Evolutionary conservation across 1,140 invertebrate genomes (phyloP).

Genomic region (Zaprionus capensis): DNA sequence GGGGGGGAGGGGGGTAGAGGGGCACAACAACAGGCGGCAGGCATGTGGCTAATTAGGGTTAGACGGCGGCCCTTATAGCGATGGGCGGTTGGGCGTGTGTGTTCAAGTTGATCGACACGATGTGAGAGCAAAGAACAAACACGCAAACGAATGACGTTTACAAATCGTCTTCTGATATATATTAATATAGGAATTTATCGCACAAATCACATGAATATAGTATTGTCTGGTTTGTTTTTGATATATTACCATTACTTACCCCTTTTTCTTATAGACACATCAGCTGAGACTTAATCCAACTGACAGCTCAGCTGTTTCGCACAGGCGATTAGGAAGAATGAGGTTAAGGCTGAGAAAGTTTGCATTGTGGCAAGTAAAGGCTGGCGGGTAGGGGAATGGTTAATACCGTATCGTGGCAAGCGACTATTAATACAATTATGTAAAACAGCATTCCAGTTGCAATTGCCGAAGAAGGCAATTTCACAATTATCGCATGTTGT

Average conservation of each 20-base stretch:
- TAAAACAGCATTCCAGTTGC: constrained; percentile 50
- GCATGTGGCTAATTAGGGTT: constrained; percentile 33
- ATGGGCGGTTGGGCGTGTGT: background rate
- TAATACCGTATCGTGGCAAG: constrained; percentile 25
- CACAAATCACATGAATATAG: background rate
- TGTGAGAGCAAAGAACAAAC: background rate
- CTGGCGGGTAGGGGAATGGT: background rate
- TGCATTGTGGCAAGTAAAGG: background rate
- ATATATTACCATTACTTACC: background rate
- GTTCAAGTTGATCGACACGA: constrained; percentile 19
- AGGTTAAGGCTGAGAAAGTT: background rate
- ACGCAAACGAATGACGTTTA: background rate
- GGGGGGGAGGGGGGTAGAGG: background rate
- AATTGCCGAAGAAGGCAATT: constrained; percentile 51
- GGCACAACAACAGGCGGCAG: background rate
- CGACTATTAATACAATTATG: constrained; percentile 57
- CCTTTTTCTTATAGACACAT: constrained; percentile 28
- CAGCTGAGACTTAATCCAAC: constrained; percentile 34
- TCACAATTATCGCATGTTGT: constrained; percentile 53
- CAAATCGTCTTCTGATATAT: background rate
- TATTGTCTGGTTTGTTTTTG: background rate
- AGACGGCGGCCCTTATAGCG: background rate
- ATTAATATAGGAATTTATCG: background rate
- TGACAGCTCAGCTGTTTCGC: constrained; percentile 35
- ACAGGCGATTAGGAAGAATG: background rate